phyloP scores from a whole-genome alignment of 2,113 vertebrate genomes.

The Sylvilagus bachmani region DNA sequence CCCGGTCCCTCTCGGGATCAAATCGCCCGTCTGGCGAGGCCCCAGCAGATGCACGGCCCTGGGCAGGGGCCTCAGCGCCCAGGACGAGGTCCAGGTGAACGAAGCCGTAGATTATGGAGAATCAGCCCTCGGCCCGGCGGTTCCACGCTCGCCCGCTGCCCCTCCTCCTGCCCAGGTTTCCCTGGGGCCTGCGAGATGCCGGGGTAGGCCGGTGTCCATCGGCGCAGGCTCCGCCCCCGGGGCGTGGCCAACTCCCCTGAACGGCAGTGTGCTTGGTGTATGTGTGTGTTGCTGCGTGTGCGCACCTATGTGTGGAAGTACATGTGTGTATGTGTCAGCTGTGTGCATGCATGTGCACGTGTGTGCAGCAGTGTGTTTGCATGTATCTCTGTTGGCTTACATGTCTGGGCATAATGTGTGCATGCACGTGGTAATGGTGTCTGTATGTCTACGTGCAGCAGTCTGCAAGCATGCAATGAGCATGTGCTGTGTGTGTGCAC shows the following conservation, averaged over 20 bases:
- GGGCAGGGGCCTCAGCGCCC: rapidly evolving
- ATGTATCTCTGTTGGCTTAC: no score
- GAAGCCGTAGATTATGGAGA: rapidly evolving
- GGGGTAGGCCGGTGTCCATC: no score
- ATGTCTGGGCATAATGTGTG: background rate
- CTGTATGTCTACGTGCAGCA: background rate
- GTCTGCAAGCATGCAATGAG: no score
- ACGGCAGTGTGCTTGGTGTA: rapidly evolving
- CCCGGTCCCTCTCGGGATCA: constrained; percentile 55
- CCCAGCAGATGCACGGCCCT: background rate
- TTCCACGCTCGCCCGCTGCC: rapidly evolving
- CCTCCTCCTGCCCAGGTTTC: rapidly evolving
- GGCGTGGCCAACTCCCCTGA: rapidly evolving
- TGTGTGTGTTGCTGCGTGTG: rapidly evolving
- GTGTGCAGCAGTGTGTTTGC: rapidly evolving
- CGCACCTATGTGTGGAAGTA: rapidly evolving
- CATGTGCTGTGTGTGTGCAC: background rate
- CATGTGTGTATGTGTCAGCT: no score
- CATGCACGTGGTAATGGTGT: background rate
- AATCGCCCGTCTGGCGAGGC: constrained; percentile 25
- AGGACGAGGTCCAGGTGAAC: background rate
- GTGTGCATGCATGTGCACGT: rapidly evolving
- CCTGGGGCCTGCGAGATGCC: no score
- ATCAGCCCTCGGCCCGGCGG: background rate
- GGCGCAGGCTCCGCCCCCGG: background rate